Evolutionary conservation across 2,797 vertebrate species (phyloP).

Genomic region (Tamandua tetradactyla): DNA sequence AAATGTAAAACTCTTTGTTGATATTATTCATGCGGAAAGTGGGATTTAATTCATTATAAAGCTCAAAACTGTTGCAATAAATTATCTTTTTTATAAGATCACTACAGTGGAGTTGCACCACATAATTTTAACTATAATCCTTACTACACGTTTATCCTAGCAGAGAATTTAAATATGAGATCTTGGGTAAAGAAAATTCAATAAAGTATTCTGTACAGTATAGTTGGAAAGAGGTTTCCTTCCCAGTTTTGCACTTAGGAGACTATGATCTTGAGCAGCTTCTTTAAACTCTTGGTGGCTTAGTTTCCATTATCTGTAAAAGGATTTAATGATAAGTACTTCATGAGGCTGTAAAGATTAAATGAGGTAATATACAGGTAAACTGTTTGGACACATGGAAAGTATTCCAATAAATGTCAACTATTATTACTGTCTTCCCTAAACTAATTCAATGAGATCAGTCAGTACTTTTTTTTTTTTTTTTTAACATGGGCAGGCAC

Average conservation of each 20-base stretch:
- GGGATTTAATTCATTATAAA: neutral
- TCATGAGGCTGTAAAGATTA: neutral
- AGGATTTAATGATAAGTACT: neutral
- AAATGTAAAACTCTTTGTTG: slow-evolving; percentile 26
- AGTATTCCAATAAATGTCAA: neutral
- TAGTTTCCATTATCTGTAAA: slow-evolving; percentile 10
- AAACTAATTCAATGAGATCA: neutral
- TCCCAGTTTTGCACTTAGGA: neutral
- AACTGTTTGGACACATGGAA: neutral
- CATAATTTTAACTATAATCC: neutral
- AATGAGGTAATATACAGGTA: neutral
- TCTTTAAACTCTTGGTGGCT: slow-evolving; percentile 30
- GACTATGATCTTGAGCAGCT: slow-evolving; percentile 24
- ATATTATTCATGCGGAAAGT: slow-evolving; percentile 21
- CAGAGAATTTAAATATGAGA: slow-evolving; percentile 10
- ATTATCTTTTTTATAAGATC: neutral
- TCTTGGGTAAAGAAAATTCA: slow-evolving; percentile 19
- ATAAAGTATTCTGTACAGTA: neutral
- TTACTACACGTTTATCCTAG: slow-evolving; percentile 20
- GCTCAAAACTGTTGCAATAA: slow-evolving; percentile 18
- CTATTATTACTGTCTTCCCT: neutral
- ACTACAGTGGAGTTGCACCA: neutral
- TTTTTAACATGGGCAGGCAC: too few species aligned
- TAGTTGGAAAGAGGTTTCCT: slow-evolving; percentile 2
- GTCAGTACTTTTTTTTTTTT: too few species aligned